Evolutionary conservation across 1,140 invertebrate genomes (phyloP).

Genomic region (Musca vetustissima): DNA sequence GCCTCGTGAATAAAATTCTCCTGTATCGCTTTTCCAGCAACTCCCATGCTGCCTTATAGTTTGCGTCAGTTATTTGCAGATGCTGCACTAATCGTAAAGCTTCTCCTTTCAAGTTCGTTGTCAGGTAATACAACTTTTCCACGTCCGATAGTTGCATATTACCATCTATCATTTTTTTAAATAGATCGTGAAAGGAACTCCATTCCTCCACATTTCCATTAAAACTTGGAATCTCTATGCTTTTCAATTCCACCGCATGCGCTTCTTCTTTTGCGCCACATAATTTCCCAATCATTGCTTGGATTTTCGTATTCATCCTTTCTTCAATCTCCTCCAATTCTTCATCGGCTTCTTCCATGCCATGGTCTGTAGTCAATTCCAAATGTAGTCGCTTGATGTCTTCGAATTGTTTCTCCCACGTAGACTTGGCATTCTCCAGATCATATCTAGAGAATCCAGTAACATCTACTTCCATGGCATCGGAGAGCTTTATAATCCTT

Average conservation of each 20-base stretch:
- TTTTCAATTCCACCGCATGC: background rate
- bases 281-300: too few species aligned
- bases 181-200: background rate
- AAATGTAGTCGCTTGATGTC: too few species aligned
- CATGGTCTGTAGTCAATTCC: too few species aligned
- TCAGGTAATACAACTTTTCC: background rate
- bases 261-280: constrained; percentile 58
- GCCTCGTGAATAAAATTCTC: constrained; percentile 1
- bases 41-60: constrained; percentile 4
- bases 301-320: too few species aligned
- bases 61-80: background rate
- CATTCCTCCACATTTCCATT: background rate
- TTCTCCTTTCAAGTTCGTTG: constrained; percentile 1
- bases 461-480: too few species aligned
- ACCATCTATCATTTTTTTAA: too few species aligned
- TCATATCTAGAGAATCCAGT: too few species aligned
- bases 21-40: background rate
- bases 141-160: background rate
- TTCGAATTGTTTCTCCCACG: too few species aligned
- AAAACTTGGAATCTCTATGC: background rate
- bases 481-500: too few species aligned
- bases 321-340: too few species aligned
- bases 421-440: too few species aligned
- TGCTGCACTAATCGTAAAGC: background rate
- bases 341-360: too few species aligned